Evolutionary conservation across 2,797 vertebrate species (phyloP), one percentile per base, ranked within the genome.

Genomic region (Cercopithecus neglectus): DNA sequence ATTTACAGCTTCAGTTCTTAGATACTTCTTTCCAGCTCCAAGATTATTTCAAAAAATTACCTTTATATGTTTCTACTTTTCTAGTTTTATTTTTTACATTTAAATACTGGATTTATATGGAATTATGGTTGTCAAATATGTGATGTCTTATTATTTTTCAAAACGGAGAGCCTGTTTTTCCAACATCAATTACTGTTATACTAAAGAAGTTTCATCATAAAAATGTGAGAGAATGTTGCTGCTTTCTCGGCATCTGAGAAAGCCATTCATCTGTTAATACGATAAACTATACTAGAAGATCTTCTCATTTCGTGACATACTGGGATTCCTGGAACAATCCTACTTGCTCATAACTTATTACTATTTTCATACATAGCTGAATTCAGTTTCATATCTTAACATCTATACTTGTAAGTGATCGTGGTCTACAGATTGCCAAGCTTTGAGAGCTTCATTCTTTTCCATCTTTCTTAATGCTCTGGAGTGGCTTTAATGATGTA

Each of bases 21-120:
- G 46, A 39, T n/a, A 85, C 41, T 55, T 33, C 46, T 91, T 80
- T 79, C 44, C n/a, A 94, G 91, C 5, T 55, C 44, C 36, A 67
- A 84, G 72, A 91, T 88, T 55, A 75, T 55, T 46, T 11, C 10
- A 64, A 28, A 26, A 12, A 89, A n/a, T 8, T n/a, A 33, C 12
- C 59, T 44, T 55, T n/a, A 5, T 41, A 94, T 92, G 39, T n/a
- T 41, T 80, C 17, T 91, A 50, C 19, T 50, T 84, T 75, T 46
- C 26, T 19, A 7, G 5, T 33, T 76, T 36, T 41, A 24, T 30
- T 55, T 81, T 50, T 48, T 16, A 41, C 55, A 50, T 22, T 67
- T 64, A 90, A 92, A 64, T 53, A 39, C 7, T 22, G 44, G 46
- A 39, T 46, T 61, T 78, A 16, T 28, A 36, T 76, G 67, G 36